These are phyloP conservation scores for Siphamia tubifer DNA, from an alignment of 2,113 vertebrate species.

Conservation along the genomic window DNA sequence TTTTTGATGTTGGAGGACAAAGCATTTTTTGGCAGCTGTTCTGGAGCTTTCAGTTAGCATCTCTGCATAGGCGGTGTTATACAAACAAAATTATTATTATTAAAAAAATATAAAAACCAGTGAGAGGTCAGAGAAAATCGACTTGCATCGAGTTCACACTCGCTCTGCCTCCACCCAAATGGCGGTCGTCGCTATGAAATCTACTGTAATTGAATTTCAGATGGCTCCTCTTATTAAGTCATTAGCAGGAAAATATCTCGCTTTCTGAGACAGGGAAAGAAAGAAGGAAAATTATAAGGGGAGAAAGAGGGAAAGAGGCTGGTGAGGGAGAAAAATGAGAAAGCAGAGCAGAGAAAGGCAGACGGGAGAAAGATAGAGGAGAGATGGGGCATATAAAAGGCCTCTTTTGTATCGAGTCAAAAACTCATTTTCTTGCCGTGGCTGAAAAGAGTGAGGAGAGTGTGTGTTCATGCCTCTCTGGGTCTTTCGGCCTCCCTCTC, in stretches of 20 bases:
- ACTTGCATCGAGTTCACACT: neutral
- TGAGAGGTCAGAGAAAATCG: slow-evolving; percentile 41
- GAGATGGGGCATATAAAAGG: slow-evolving; percentile 82
- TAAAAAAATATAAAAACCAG: slow-evolving; percentile 13
- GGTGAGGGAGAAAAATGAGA: slow-evolving; percentile 22
- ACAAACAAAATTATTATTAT: slow-evolving; percentile 6
- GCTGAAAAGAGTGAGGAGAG: slow-evolving; percentile 88
- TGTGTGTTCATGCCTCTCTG: slow-evolving; percentile 87
- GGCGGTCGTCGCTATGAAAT: slow-evolving; percentile 46
- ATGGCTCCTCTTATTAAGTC: slow-evolving; percentile 68
- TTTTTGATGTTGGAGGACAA: neutral
- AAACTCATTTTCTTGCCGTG: slow-evolving; percentile 96
- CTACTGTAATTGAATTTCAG: slow-evolving; percentile 81
- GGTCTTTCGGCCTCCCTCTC: slow-evolving; percentile 73
- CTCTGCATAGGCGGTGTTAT: neutral
- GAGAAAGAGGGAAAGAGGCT: slow-evolving; percentile 23
- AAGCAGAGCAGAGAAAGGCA: slow-evolving; percentile 31
- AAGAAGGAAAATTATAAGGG: slow-evolving; percentile 49
- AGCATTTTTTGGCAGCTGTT: neutral
- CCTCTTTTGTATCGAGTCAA: slow-evolving; percentile 96
- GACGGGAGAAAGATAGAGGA: slow-evolving; percentile 16
- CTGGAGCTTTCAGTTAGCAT: neutral
- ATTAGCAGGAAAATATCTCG: slow-evolving; percentile 64
- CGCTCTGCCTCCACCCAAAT: slow-evolving; percentile 45
- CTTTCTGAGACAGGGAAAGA: slow-evolving; percentile 41